These are phyloP conservation scores for Drosophila nasuta DNA, from an alignment of 1,140 invertebrate species.

Conservation along the genomic window DNA sequence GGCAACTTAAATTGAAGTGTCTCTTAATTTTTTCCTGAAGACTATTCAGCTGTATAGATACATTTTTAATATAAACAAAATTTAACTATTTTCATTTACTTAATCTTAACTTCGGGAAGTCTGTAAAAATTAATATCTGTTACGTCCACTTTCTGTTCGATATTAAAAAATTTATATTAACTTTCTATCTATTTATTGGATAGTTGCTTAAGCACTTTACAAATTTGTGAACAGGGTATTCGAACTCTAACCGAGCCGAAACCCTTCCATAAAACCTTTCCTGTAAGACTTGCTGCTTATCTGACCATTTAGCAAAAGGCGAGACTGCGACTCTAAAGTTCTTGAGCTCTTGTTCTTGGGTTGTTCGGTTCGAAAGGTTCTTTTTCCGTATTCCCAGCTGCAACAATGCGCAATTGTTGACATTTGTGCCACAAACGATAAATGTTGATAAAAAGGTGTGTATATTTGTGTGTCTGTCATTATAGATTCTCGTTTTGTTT, in stretches of 20 bases:
- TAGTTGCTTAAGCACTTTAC: background rate
- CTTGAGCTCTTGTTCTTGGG: constrained; percentile 26
- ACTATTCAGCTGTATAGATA: no score
- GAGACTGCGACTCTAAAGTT: constrained; percentile 33
- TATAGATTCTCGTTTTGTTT: constrained; percentile 35
- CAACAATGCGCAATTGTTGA: constrained; percentile 81
- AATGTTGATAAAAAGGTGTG: constrained; percentile 54
- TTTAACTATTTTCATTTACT: no score
- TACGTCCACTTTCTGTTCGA: no score
- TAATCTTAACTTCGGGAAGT: no score
- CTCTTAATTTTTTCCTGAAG: no score
- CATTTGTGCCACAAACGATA: constrained; percentile 80
- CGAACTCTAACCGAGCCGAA: constrained; percentile 26
- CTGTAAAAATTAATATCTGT: no score
- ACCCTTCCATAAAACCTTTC: constrained; percentile 55
- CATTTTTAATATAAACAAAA: no score
- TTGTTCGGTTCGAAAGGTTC: constrained; percentile 1
- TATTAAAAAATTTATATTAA: background rate
- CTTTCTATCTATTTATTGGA: background rate
- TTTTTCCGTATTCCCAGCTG: constrained; percentile 57
- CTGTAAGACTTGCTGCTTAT: constrained; percentile 42
- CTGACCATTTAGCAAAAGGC: constrained; percentile 59
- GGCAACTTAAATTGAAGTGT: no score
- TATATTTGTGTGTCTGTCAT: constrained; percentile 4
- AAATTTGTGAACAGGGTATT: background rate